These are phyloP conservation scores for Sciurus carolinensis DNA, from an alignment of 2,797 vertebrate species.

Conservation along the genomic window DNA sequence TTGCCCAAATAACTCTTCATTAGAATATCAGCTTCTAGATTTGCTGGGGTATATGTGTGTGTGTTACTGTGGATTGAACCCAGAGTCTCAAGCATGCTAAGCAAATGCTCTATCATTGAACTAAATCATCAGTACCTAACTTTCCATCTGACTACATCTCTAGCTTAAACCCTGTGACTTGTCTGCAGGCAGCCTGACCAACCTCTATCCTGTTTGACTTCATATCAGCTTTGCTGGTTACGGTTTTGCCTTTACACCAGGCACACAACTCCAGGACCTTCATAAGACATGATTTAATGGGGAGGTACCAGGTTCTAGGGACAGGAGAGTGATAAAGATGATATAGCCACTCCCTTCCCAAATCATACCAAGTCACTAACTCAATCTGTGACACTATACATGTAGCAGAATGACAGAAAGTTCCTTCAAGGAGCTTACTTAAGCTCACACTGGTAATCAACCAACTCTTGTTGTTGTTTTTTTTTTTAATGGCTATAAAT, in stretches of 20 bases:
- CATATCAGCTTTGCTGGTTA: neutral
- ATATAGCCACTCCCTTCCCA: neutral
- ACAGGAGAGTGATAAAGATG: neutral
- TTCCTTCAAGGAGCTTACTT: neutral
- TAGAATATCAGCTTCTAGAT: neutral
- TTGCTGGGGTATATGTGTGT: neutral
- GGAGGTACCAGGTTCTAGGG: neutral
- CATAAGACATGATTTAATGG: neutral
- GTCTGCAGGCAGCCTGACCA: neutral
- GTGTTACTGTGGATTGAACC: neutral
- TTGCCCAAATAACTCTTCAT: neutral
- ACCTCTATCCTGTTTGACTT: neutral
- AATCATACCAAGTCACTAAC: neutral
- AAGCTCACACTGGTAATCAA: slow-evolving; percentile 51
- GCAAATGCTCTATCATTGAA: neutral
- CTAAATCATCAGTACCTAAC: neutral
- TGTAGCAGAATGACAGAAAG: neutral
- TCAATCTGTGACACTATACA: neutral
- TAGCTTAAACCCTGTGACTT: neutral
- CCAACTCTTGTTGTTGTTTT: neutral
- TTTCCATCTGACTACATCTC: neutral
- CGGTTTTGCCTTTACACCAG: neutral
- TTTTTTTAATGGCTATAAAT: slow-evolving; percentile 8
- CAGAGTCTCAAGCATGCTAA: neutral
- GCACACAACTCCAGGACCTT: neutral